Evolutionary conservation across 2,113 vertebrate genomes (phyloP).

Genomic region (Otocyon megalotis): DNA sequence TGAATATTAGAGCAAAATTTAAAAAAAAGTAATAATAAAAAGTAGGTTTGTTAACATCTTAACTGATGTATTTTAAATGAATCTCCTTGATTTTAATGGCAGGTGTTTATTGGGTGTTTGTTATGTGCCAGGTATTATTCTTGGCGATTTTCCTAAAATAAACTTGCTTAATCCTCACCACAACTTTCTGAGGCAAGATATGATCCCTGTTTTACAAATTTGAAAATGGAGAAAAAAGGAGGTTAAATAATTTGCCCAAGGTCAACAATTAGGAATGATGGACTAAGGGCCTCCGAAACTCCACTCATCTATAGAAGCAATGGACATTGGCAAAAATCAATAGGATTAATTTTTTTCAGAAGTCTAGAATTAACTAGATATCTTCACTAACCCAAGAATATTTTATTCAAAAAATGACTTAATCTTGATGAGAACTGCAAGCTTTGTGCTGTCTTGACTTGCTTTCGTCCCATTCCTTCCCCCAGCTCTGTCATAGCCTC

Average conservation of each 20-base stretch:
- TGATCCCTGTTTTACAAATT: background rate
- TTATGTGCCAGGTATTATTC: background rate
- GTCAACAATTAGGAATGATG: background rate
- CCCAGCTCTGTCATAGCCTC: background rate
- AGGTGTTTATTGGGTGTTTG: background rate
- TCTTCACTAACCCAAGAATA: background rate
- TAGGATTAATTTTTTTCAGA: background rate
- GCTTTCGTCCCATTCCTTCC: background rate
- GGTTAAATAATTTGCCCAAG: background rate
- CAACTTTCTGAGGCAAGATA: background rate
- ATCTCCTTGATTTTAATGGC: background rate
- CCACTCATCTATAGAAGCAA: background rate
- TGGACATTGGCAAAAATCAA: background rate
- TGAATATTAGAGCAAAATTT: background rate
- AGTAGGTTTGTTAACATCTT: background rate
- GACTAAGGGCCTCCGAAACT: background rate
- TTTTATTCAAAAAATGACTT: background rate
- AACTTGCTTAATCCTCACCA: background rate
- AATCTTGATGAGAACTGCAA: constrained; percentile 5
- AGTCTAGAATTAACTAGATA: background rate
- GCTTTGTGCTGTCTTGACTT: background rate
- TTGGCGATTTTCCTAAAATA: constrained; percentile 36
- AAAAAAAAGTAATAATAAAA: background rate
- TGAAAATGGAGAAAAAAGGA: background rate
- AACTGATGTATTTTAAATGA: background rate